Conservation (phyloP, 2,113 vertebrate genomes). For the Ondatra zibethicus region DNA sequence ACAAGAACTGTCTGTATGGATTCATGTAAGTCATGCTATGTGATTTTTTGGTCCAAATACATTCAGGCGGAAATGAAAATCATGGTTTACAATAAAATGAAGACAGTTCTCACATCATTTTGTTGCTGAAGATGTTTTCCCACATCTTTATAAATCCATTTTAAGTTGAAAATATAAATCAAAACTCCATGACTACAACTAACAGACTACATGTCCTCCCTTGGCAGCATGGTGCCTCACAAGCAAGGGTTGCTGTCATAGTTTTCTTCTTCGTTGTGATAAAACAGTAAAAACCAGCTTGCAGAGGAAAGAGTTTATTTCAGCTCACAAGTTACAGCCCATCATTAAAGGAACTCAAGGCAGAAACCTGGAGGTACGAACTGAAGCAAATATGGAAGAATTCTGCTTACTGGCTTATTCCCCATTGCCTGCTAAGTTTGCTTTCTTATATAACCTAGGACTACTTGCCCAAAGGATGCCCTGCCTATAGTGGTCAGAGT, state of each 20-base stretch:
- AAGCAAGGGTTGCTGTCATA: not conserved
- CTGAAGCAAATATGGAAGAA: not conserved
- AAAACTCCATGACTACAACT: not conserved
- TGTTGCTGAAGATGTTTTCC: no score
- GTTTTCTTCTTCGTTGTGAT: no score
- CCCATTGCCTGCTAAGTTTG: not conserved
- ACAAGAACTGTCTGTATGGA: accelerated
- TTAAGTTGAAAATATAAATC: not conserved
- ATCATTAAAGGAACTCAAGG: not conserved
- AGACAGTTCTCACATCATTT: not conserved
- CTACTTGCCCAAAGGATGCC: not conserved
- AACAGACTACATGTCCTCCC: not conserved
- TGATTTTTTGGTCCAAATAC: not conserved
- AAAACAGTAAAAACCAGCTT: not conserved
- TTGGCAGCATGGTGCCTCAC: not conserved
- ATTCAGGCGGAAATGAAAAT: not conserved
- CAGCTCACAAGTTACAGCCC: not conserved
- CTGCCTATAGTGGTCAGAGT: no score
- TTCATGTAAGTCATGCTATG: not conserved
- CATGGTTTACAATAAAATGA: not conserved
- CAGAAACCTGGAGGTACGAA: no score
- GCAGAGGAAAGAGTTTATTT: not conserved
- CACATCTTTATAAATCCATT: not conserved
- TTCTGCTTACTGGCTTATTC: not conserved
- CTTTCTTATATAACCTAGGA: not conserved